Evolutionary conservation across 2,113 vertebrate genomes (phyloP), one percentile per base, ranked within the genome.

Genomic region (Sebastes schlegelii): DNA sequence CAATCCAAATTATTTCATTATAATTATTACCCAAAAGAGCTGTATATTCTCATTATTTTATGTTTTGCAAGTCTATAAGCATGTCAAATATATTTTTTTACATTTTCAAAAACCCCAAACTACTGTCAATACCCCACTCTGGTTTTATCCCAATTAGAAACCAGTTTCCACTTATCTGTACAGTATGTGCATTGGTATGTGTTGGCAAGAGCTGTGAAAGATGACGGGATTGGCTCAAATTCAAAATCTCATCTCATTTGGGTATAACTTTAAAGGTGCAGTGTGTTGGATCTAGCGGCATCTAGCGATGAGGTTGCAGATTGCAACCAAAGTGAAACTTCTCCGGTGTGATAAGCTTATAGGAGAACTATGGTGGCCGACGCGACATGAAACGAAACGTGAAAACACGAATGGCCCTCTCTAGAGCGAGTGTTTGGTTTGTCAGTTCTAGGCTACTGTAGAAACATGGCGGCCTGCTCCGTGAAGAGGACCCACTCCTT

Each of bases 221-320:
- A 68, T 57, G 48, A 61, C 12, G 2, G 14, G 8, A 26, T 46
- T 81, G 85, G 78, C 74, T 49, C n/a, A 5, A 54, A 60, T 57
- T 51, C 77, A 82, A 72, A 58, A 48, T n/a, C 17, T 69, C 69
- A 55, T 69, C 69, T 60, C 17, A 63, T 77, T 77, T 66, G 45
- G 21, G 70, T 71, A 34, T 43, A 73, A 64, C 4, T 76, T 79
- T 55, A 45, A 83, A 83, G 34, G 34, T 4, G 34, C 34, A 34
- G 34, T 34, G 34, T 34, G 34, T 34, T 34, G 34, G 34, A 34
- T 34, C 26, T 34, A 0, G 34, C 34, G 34, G 34, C 34, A 34
- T 34, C 34, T 34, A 34, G 34, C 34, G 4, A 4, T 34, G 34
- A 34, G 34, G 34, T 34, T 34, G 34, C 34, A 34, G 34, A 34